These are phyloP conservation scores for Acanthopleura granulata DNA, from an alignment of 2,888 invertebrate species.

Conservation along the genomic window DNA sequence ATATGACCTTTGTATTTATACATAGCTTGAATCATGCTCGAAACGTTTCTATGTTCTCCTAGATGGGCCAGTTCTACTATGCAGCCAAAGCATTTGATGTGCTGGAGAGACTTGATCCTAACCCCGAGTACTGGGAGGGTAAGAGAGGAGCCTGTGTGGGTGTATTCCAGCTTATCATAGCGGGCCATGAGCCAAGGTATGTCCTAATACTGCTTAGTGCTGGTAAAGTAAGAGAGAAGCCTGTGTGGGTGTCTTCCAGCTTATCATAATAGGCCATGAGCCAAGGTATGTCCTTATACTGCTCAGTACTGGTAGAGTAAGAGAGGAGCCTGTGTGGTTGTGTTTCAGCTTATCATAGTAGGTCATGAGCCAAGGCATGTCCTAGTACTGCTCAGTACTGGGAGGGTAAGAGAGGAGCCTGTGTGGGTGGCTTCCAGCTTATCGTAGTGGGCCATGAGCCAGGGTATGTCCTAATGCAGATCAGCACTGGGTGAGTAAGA, in stretches of 20 bases:
- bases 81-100: conserved; percentile 98
- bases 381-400: too few relatives aligned
- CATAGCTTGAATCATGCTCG: too few relatives aligned
- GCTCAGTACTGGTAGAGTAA: too few relatives aligned
- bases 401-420: too few relatives aligned
- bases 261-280: conserved; percentile 72
- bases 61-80: conserved; percentile 94
- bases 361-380: conserved; percentile 66
- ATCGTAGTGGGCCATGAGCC: conserved; percentile 72
- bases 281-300: too few relatives aligned
- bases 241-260: too few relatives aligned
- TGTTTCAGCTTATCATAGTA: conserved; percentile 67
- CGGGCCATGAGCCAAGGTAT: conserved; percentile 78
- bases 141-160: conserved; percentile 96
- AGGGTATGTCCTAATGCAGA: too few relatives aligned
- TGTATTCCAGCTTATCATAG: conserved; percentile 88
- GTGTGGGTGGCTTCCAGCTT: too few relatives aligned
- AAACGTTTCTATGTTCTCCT: conserved; percentile 24
- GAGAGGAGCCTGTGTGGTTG: too few relatives aligned
- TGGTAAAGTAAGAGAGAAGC: too few relatives aligned
- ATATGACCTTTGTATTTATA: too few relatives aligned
- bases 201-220: not conserved
- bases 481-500: too few relatives aligned
- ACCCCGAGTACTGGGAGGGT: conserved; percentile 98
- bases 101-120: conserved; percentile 93